These are phyloP conservation scores for Oriolus oriolus DNA, from an alignment of 2,113 vertebrate species.

Conservation along the genomic window DNA sequence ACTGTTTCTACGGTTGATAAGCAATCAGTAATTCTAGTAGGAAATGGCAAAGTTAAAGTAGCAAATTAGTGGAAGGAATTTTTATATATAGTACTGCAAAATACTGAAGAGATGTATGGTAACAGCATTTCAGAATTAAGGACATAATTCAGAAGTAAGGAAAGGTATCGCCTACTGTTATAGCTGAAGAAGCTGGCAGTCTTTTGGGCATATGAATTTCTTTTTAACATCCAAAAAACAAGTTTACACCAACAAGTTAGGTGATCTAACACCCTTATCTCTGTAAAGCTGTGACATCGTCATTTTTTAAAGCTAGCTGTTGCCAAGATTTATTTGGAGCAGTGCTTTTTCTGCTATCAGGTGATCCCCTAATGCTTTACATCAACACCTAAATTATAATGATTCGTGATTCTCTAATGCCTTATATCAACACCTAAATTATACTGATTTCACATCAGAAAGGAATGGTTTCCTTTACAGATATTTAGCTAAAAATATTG, in stretches of 20 bases:
- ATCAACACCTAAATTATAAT: not conserved
- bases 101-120: not conserved
- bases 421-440: not conserved
- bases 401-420: not conserved
- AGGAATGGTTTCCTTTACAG: not conserved
- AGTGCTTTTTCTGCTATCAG: not conserved
- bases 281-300: not conserved
- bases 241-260: not conserved
- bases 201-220: not conserved
- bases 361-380: not conserved
- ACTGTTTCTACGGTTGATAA: not conserved
- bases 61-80: not conserved
- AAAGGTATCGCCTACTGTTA: not conserved
- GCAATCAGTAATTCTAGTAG: not conserved
- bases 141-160: not conserved
- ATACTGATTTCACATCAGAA: not conserved
- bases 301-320: not conserved
- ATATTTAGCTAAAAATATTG: not conserved
- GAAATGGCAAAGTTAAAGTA: not conserved
- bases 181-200: not conserved
- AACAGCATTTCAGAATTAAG: not conserved
- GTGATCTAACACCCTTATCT: not conserved
- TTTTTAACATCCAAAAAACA: not conserved
- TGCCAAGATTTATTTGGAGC: not conserved
- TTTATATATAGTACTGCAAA: not conserved